Percentiles rank a stretch among this genome's conserved stretches.
Conservation (phyloP, 2,888 invertebrate genomes). For the Resseliella maxima region DNA sequence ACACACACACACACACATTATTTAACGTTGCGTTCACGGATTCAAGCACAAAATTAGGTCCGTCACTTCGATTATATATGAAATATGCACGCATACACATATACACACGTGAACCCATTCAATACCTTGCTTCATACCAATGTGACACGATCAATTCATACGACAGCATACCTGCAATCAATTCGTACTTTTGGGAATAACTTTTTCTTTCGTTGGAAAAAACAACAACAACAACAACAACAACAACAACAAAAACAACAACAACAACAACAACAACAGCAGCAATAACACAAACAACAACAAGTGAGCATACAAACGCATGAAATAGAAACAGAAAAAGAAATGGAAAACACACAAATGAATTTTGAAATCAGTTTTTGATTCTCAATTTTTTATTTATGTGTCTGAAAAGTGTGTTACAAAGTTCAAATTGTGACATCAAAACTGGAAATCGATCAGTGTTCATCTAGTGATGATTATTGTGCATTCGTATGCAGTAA, state of each 20-base stretch:
- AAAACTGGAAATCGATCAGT: slow-evolving; percentile 21
- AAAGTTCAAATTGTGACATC: background rate
- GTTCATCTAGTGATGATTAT: background rate
- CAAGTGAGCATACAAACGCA: too few species aligned
- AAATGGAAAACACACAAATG: slow-evolving; percentile 6
- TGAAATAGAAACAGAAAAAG: too few species aligned
- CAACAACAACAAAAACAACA: background rate
- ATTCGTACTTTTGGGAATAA: slow-evolving; percentile 37
- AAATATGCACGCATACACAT: background rate
- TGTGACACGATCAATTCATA: background rate
- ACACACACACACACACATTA: background rate
- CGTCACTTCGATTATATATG: background rate
- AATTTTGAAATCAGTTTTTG: slow-evolving; percentile 40
- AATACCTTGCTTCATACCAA: background rate
- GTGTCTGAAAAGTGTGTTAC: background rate
- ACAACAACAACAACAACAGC: background rate
- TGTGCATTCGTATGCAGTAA: too few species aligned
- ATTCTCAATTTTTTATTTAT: background rate
- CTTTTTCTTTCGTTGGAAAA: background rate
- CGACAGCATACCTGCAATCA: slow-evolving; percentile 43
- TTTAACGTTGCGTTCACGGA: slow-evolving; percentile 39
- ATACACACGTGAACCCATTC: background rate
- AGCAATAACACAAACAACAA: background rate
- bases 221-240: background rate
- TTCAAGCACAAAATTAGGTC: slow-evolving; percentile 31